Conservation (phyloP, 2,888 invertebrate species). For the Diaphora mendica region DNA sequence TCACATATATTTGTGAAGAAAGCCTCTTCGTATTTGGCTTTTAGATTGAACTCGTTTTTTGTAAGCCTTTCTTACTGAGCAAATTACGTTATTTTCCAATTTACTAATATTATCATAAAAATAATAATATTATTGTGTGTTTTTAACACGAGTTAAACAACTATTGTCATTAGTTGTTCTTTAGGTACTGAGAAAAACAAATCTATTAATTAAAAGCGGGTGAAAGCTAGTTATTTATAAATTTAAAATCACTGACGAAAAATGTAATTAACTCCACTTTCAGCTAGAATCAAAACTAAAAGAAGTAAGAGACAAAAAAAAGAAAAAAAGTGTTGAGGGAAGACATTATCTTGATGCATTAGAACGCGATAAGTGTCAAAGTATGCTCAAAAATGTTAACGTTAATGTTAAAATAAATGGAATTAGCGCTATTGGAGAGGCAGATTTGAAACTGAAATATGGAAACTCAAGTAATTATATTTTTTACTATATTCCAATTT, state of each 20-base stretch:
- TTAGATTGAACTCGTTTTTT: conserved; percentile 1
- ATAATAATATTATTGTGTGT: too few relatives aligned
- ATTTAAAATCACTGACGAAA: too few relatives aligned
- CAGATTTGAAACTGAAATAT: conserved; percentile 63
- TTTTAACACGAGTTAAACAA: neutral
- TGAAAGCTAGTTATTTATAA: too few relatives aligned
- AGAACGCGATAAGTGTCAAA: conserved; percentile 50
- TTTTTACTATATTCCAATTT: neutral
- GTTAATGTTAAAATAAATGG: conserved; percentile 67
- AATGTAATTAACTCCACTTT: too few relatives aligned
- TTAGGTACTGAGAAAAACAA: neutral
- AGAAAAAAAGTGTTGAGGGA: conserved; percentile 51
- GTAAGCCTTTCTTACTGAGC: conserved; percentile 2
- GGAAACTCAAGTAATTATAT: conserved; percentile 61
- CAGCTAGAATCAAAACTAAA: conserved; percentile 76
- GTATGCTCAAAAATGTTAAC: conserved; percentile 59
- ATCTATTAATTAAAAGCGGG: neutral
- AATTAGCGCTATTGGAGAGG: conserved; percentile 68
- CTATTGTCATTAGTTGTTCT: neutral
- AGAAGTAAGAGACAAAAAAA: conserved; percentile 73
- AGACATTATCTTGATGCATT: conserved; percentile 9
- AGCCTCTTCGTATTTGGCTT: conserved; percentile 4
- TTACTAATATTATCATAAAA: neutral
- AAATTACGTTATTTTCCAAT: neutral
- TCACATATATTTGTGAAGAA: neutral